Base-by-base conservation (phyloP, 2,797 vertebrate species). In the Lagodon rhomboides region DNA sequence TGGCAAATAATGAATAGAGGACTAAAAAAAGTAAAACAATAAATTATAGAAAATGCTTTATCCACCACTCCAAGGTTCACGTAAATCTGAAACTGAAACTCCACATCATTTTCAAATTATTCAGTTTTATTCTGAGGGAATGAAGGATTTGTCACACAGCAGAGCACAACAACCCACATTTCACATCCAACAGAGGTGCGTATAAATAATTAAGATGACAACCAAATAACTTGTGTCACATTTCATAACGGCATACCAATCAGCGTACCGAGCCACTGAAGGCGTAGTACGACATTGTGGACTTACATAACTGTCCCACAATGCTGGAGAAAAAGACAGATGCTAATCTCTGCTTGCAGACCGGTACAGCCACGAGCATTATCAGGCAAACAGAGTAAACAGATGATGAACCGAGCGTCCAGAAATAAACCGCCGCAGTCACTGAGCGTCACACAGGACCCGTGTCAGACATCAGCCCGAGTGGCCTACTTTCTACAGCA, bases 191-290 rank as follows among this genome's bases (percentile, higher is more conserved):
- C 83, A 89, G 83, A 89, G 84, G 85, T 87, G 73, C 30, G 55
- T 69, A 86, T 92, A 83, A 93, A 94, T 94, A 92, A 92, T 94
- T 90, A 83, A 92, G 72, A 83, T 64, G 84, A 91, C 87, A 90
- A 83, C 73, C 80, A 87, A 91, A 88, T 82, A 87, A 91, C 83
- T 85, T 80, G 90, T 90, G 91, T 91, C 89, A 80, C 85, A 85
- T 91, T 88, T 87, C 80, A 89, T 85, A 90, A 80, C 81, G 22
- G 63, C 20, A 20, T 53, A 73, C 77, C 70, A 79, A 85, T 85
- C 74, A 70, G 72, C 50, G 47, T 18, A 22, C 56, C 0, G 41
- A 77, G 54, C 60, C 5, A 55, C 41, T 80, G 75, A 76, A 77
- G 80, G 71, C 38, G 20, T 54, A n/a, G 50, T 17, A 67, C 17